Evolutionary conservation across 2,888 invertebrate species (phyloP).

Genomic region (Scrobipalpa costella): DNA sequence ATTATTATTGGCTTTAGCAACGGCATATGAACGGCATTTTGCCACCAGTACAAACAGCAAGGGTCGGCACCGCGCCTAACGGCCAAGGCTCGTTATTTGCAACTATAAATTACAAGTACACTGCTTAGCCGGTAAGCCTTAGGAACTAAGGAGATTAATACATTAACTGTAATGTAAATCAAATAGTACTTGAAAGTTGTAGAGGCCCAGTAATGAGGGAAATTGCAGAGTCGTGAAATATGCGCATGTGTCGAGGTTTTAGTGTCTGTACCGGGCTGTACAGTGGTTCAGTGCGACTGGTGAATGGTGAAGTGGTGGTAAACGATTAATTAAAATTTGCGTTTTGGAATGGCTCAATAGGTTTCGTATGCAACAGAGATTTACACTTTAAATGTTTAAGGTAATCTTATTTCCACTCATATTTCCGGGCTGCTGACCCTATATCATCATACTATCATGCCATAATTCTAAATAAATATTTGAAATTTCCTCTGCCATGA

Average conservation of each 20-base stretch:
- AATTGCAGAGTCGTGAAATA: not conserved
- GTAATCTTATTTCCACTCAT: no score
- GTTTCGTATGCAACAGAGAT: not conserved
- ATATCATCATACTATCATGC: no score
- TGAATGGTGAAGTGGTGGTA: not conserved
- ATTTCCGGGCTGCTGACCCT: no score
- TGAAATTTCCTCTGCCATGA: no score
- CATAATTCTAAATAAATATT: no score
- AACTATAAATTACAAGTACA: not conserved
- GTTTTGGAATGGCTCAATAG: not conserved
- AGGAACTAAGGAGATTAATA: no score
- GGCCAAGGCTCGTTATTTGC: not conserved
- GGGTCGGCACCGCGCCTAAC: not conserved
- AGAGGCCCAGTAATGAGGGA: not conserved
- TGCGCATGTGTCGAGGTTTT: not conserved
- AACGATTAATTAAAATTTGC: not conserved
- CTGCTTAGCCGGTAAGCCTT: no score
- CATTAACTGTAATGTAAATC: not conserved
- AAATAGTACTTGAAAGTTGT: not conserved
- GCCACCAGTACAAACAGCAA: not conserved
- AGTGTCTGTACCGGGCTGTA: not conserved
- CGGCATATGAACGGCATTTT: not conserved
- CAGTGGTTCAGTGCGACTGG: not conserved
- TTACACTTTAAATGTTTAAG: not conserved
- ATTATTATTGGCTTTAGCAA: slow-evolving; percentile 12